phyloP scores from a whole-genome alignment of 2,113 vertebrate genomes.

The Anoplopoma fimbria region DNA sequence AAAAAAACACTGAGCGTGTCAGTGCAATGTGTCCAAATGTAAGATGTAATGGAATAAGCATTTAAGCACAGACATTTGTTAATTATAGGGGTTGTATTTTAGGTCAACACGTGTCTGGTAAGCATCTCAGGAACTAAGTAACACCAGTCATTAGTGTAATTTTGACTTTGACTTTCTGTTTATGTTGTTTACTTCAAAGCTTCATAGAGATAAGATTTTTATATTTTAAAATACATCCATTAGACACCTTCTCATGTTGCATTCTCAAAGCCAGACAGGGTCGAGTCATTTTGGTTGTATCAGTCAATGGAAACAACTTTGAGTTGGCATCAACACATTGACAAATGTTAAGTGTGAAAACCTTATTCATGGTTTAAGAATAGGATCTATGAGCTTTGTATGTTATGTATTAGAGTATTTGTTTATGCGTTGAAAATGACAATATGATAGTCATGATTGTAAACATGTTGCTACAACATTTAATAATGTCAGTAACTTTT shows the following conservation, averaged over 20 bases:
- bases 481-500: background rate
- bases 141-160: background rate
- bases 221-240: no score
- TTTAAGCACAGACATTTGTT: background rate
- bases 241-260: background rate
- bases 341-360: background rate
- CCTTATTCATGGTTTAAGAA: background rate
- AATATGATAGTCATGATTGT: background rate
- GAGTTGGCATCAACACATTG: no score
- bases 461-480: background rate
- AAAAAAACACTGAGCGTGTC: background rate
- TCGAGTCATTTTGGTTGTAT: no score
- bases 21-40: background rate
- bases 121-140: background rate
- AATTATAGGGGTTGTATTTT: background rate
- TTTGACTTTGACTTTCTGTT: background rate
- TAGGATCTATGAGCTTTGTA: background rate
- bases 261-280: background rate
- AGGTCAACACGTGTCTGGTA: background rate
- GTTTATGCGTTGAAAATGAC: slow-evolving; percentile 1
- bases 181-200: background rate
- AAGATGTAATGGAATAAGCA: background rate
- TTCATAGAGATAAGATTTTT: background rate
- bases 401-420: background rate
- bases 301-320: background rate